These are phyloP conservation scores for Drosophila novamexicana DNA, from an alignment of 1,140 invertebrate genomes.

Conservation along the genomic window DNA sequence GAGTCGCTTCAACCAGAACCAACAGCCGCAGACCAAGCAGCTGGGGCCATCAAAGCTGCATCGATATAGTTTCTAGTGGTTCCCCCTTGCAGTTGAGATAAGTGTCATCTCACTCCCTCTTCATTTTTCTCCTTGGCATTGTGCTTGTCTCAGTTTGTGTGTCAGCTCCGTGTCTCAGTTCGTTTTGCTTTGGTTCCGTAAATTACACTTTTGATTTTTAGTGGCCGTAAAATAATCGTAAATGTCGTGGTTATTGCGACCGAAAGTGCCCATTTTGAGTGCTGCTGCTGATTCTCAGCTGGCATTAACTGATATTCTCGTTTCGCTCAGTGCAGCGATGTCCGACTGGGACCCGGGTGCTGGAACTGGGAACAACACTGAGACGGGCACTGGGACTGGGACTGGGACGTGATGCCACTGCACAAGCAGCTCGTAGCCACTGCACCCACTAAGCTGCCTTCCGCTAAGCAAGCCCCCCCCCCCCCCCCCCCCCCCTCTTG, in stretches of 20 bases:
- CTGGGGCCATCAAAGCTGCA: conserved; percentile 44
- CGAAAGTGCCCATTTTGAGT: conserved; percentile 83
- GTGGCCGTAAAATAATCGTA: conserved; percentile 84
- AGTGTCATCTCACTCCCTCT: neutral
- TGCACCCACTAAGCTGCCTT: conserved; percentile 13
- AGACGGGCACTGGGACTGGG: conserved; percentile 4
- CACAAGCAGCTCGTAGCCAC: conserved; percentile 61
- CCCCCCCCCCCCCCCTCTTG: neutral
- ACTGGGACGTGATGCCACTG: conserved; percentile 71
- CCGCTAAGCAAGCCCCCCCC: neutral
- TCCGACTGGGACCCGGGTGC: conserved; percentile 25
- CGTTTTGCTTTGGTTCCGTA: conserved; percentile 78
- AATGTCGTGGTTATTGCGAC: conserved; percentile 84
- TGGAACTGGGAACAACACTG: conserved; percentile 6
- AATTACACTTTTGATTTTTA: conserved; percentile 85
- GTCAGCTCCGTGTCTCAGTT: conserved; percentile 48
- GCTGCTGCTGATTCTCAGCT: conserved; percentile 49
- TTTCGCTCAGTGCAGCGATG: conserved; percentile 73
- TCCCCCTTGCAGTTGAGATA: neutral
- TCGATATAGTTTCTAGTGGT: conserved; percentile 5
- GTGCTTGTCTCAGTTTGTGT: conserved; percentile 46
- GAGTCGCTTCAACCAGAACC: neutral
- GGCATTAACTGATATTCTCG: conserved; percentile 74
- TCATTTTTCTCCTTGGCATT: conserved; percentile 6
- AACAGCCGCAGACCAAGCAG: conserved; percentile 37